Evolutionary conservation across 2,797 vertebrate genomes (phyloP).

Genomic region (Morelia viridis): DNA sequence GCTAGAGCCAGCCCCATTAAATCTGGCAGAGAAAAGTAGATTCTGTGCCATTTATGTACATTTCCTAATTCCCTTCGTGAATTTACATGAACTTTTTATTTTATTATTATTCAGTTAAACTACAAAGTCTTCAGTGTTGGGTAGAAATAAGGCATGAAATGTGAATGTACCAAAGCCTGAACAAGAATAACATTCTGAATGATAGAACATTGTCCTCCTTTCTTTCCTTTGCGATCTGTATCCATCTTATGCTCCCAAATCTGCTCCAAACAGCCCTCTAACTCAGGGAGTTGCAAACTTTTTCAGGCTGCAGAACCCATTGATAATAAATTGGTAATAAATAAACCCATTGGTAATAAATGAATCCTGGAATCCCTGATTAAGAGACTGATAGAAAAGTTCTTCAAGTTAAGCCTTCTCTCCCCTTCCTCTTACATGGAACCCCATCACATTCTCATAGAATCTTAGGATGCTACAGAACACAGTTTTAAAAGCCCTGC

Average conservation of each 20-base stretch:
- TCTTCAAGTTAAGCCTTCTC: background rate
- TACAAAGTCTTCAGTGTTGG: background rate
- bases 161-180: background rate
- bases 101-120: background rate
- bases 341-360: background rate
- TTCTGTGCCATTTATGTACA: background rate
- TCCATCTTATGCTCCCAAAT: background rate
- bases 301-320: background rate
- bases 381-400: background rate
- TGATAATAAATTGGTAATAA: background rate
- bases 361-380: background rate
- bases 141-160: background rate
- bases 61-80: background rate
- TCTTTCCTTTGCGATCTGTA: too few relatives aligned
- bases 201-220: too few relatives aligned
- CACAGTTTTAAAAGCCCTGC: background rate
- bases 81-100: background rate
- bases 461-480: background rate
- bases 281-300: background rate
- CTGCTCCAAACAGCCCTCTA: background rate
- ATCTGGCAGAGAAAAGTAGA: background rate
- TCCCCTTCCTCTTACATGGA: background rate
- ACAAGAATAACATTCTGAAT: background rate
- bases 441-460: background rate
- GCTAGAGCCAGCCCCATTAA: background rate